Evolutionary conservation across 2,113 vertebrate genomes (phyloP).

Genomic region (Caracal caracal): DNA sequence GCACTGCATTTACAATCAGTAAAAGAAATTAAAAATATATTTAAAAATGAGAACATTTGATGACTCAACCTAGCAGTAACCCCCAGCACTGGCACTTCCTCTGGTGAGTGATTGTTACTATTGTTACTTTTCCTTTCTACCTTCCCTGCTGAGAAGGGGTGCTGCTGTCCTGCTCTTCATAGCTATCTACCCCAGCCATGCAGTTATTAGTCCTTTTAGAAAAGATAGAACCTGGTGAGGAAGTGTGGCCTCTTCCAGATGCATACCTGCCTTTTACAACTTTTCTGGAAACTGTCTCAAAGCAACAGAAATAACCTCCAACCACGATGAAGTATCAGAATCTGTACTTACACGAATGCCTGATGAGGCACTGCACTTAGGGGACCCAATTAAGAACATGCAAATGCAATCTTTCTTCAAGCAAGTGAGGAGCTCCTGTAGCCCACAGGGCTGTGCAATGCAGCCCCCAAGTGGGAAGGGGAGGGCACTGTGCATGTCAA

Average conservation of each 20-base stretch:
- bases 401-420: conserved; percentile 52
- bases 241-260: neutral
- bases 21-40: neutral
- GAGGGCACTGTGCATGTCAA: rapidly evolving
- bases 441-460: neutral
- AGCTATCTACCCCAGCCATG: neutral
- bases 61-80: neutral
- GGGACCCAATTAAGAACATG: conserved; percentile 71
- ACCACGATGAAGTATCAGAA: conserved; percentile 41
- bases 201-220: neutral
- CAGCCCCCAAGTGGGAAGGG: neutral
- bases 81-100: neutral
- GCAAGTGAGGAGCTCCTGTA: neutral
- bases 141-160: rapidly evolving
- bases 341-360: conserved; percentile 49
- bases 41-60: neutral
- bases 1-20: neutral
- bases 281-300: conserved; percentile 59
- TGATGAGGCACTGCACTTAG: conserved; percentile 46
- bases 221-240: neutral
- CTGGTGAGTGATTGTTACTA: neutral
- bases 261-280: neutral
- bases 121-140: neutral
- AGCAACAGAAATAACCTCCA: conserved; percentile 46
- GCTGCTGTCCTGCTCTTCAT: rapidly evolving